Evolutionary conservation across 2,797 vertebrate species (phyloP).

Genomic region (Cryptoprocta ferox): DNA sequence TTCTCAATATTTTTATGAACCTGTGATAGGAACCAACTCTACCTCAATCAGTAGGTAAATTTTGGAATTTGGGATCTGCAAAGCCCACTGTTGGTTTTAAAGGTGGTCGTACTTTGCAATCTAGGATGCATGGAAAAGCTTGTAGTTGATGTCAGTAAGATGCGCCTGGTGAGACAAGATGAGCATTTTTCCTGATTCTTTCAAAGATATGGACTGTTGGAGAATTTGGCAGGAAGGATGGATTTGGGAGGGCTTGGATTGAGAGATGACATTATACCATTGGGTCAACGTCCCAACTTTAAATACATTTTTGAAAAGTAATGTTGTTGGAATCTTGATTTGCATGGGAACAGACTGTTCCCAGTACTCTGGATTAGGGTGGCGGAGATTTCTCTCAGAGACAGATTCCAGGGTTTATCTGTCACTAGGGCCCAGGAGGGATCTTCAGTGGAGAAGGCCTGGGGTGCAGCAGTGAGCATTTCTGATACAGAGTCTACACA

Average conservation of each 20-base stretch:
- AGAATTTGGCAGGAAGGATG: too few relatives aligned
- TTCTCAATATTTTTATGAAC: not conserved
- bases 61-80: not conserved
- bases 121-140: too few relatives aligned
- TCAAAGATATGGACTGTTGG: not conserved
- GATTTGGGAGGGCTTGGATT: not conserved
- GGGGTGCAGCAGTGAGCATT: rapidly evolving
- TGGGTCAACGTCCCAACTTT: not conserved
- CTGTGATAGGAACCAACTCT: not conserved
- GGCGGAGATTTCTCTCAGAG: not conserved
- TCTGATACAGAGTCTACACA: not conserved
- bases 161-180: not conserved
- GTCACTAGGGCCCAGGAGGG: not conserved
- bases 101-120: too few relatives aligned
- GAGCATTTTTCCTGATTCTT: not conserved
- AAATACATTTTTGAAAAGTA: not conserved
- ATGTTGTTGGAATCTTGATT: not conserved
- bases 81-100: not conserved
- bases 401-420: not conserved
- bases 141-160: too few relatives aligned
- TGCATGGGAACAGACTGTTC: not conserved
- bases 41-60: not conserved
- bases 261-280: not conserved
- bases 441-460: rapidly evolving
- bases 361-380: rapidly evolving